Base-by-base conservation (phyloP, 2,888 invertebrate species). In the Andrena dorsata region DNA sequence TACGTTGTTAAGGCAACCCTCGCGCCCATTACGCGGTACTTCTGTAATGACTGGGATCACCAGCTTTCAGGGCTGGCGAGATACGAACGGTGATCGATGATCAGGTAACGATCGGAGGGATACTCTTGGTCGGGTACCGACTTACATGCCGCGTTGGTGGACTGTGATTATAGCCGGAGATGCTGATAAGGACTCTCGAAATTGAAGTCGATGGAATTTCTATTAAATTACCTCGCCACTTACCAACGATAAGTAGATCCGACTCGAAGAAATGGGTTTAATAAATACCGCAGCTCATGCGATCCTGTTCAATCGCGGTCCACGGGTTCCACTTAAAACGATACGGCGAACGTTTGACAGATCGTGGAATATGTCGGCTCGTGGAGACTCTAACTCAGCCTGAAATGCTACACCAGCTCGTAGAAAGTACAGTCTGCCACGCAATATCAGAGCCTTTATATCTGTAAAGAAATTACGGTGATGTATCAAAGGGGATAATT, bases 61-160 rank as follows among this genome's bases (percentile, higher is more conserved):
- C 20, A 64, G 64, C 28, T 66, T 51, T 64, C 66, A 32, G 41
- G 32, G 56, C 32, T 41, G 26, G 20, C 56, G 13, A 23, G 51
- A 28, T 73, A 58, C 68, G 47, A 64, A 73, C 26, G 68, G 60
- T 73, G 80, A 81, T 79, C 80, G 73, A 79, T 80, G 73, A 79
- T 60, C 73, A n/a, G 60, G 16, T 41, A 58, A 72, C 49, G 72
- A 73, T 72, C 80, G 78, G 32, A 10, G 60, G 47, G 35, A 16
- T 66, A 41, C 41, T 51, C 20, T 16, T 7, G 7, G 23, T 20
- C 30, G 28, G 56, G n/a, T 32, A 35, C 16, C 23, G 2, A 41
- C 41, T 41, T 41, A 16, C n/a, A 20, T 41, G 30, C 16, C 7
- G 16, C 26, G 2, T 16, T 28, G 30, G 10, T 7, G 13, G 23